Percentiles rank a stretch among this genome's conserved stretches.
phyloP scores from a whole-genome alignment of 2,888 invertebrate species.

The Diploptera punctata region DNA sequence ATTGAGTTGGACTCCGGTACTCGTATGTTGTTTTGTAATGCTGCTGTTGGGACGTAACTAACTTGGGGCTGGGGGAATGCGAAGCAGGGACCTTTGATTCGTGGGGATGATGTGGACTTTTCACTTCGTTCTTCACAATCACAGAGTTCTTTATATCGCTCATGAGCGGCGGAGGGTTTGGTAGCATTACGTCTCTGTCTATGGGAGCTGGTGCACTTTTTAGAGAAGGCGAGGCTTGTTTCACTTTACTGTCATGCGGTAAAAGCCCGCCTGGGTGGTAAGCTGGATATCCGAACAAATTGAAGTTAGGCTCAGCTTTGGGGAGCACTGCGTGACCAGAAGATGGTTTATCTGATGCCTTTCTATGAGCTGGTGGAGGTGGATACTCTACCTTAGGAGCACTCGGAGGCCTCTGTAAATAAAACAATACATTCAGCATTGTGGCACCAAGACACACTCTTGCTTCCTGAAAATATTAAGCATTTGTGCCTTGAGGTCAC shows the following conservation, averaged over 20 bases:
- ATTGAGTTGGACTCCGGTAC: slow-evolving; percentile 54
- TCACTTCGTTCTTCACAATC: slow-evolving; percentile 79
- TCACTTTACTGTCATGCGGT: slow-evolving; percentile 67
- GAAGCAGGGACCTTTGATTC: slow-evolving; percentile 56
- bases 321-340: slow-evolving; percentile 52
- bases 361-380: slow-evolving; percentile 56
- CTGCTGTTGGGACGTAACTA: slow-evolving; percentile 57
- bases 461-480: too few relatives aligned
- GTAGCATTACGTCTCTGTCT: slow-evolving; percentile 54
- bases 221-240: slow-evolving; percentile 55
- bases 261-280: slow-evolving; percentile 54
- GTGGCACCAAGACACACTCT: too few relatives aligned
- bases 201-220: slow-evolving; percentile 33
- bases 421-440: too few relatives aligned
- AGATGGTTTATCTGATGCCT: slow-evolving; percentile 52
- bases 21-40: slow-evolving; percentile 53
- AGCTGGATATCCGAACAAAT: slow-evolving; percentile 69
- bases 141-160: slow-evolving; percentile 75
- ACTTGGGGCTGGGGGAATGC: slow-evolving; percentile 61
- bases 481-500: too few relatives aligned
- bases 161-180: slow-evolving; percentile 71
- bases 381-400: slow-evolving; percentile 57
- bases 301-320: slow-evolving; percentile 74
- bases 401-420: slow-evolving; percentile 54
- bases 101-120: slow-evolving; percentile 65